Conservation (phyloP, 2,113 vertebrate species). For the Lepus europaeus region DNA sequence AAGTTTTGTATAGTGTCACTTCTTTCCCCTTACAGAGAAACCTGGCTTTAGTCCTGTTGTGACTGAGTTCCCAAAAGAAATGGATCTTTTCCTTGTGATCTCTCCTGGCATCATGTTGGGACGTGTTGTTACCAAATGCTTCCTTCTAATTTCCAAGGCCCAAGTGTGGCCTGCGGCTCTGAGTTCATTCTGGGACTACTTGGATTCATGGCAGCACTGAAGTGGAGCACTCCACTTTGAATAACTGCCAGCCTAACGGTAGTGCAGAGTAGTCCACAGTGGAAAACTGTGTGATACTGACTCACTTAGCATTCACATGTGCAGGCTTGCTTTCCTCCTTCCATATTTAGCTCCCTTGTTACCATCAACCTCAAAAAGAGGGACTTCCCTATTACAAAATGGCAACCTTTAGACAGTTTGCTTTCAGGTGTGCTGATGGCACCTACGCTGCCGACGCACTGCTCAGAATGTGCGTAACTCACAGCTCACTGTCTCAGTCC, state of each 20-base stretch:
- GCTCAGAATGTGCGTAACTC: background rate
- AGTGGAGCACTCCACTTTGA: slow-evolving; percentile 73
- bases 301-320: slow-evolving; percentile 69
- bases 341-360: slow-evolving; percentile 5
- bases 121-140: slow-evolving; percentile 63
- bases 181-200: slow-evolving; percentile 74
- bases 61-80: background rate
- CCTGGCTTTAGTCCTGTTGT: background rate
- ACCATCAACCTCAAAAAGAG: background rate
- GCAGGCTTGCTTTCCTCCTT: slow-evolving; percentile 55
- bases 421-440: background rate
- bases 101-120: slow-evolving; percentile 61
- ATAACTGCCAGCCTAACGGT: slow-evolving; percentile 68
- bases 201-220: slow-evolving; percentile 67
- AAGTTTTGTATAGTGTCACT: background rate
- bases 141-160: slow-evolving; percentile 76
- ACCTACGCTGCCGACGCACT: background rate
- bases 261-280: slow-evolving; percentile 76
- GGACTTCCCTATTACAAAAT: background rate
- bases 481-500: background rate
- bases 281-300: slow-evolving; percentile 74
- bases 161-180: slow-evolving; percentile 82
- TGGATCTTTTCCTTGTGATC: background rate
- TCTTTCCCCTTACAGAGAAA: background rate
- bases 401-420: background rate